Percentiles rank a stretch among this genome's conserved stretches.
These are phyloP conservation scores for Drosophila nr. fundita DNA, from an alignment of 2,888 invertebrate genomes.

Conservation along the genomic window DNA sequence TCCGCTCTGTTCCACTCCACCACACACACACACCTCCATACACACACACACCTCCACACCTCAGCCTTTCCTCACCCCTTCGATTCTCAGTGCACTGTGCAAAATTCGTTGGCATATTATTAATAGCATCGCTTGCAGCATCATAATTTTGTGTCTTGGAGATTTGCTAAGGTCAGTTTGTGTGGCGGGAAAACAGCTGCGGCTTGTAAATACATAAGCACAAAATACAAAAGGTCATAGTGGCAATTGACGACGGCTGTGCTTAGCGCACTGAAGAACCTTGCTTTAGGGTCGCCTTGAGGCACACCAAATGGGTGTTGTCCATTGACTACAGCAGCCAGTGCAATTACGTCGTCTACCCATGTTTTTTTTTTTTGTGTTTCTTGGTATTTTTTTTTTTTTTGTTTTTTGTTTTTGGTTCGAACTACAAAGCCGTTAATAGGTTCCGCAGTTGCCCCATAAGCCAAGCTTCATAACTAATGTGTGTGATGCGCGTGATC, in stretches of 20 bases:
- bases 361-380: neutral
- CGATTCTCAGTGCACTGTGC: conserved; percentile 55
- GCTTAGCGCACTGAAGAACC: conserved; percentile 59
- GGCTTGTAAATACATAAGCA: conserved; percentile 10
- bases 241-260: conserved; percentile 54
- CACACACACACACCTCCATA: neutral
- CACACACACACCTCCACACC: neutral
- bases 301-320: conserved; percentile 44
- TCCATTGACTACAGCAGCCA: conserved; percentile 12
- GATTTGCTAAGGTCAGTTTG: conserved; percentile 68
- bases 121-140: conserved; percentile 59
- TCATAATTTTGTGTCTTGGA: conserved; percentile 39
- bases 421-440: conserved; percentile 30
- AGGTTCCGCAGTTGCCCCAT: conserved; percentile 51
- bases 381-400: neutral
- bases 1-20: conserved; percentile 32
- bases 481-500: conserved; percentile 39
- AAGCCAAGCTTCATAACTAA: conserved; percentile 23
- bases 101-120: conserved; percentile 57
- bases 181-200: conserved; percentile 57
- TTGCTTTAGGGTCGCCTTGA: conserved; percentile 67
- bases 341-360: conserved; percentile 32
- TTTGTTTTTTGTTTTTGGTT: neutral
- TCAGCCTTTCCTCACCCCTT: neutral
- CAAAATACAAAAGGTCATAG: conserved; percentile 63